These are phyloP conservation scores for Lysandra coridon DNA, from an alignment of 2,888 invertebrate genomes.

Conservation along the genomic window DNA sequence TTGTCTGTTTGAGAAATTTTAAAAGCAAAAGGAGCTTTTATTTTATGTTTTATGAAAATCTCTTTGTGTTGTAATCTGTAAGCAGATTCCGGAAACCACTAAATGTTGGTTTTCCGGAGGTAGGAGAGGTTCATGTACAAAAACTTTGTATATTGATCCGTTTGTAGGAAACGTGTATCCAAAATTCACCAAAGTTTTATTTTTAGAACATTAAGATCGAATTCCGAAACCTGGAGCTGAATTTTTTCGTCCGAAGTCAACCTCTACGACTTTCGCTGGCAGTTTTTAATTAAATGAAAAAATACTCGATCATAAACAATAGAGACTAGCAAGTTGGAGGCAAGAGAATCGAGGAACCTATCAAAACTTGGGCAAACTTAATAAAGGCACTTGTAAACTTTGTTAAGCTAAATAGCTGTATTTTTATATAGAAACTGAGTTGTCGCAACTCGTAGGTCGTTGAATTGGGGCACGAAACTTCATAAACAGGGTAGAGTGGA, in stretches of 20 bases:
- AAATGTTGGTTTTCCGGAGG: neutral
- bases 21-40: too few relatives aligned
- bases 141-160: neutral
- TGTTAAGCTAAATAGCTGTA: conserved; percentile 74
- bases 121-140: neutral
- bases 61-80: neutral
- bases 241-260: neutral
- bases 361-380: conserved; percentile 80
- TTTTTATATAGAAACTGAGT: conserved; percentile 72
- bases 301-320: conserved; percentile 18
- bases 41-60: too few relatives aligned
- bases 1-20: neutral
- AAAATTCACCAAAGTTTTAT: neutral
- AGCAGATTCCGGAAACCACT: neutral
- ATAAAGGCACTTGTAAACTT: conserved; percentile 78
- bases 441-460: conserved; percentile 64
- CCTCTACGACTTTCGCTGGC: neutral
- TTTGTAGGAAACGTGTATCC: neutral
- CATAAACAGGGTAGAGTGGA: neutral
- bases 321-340: conserved; percentile 43
- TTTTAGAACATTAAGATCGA: neutral
- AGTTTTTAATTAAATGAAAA: conserved; percentile 27
- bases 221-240: neutral
- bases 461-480: conserved; percentile 51
- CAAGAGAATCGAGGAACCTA: conserved; percentile 76